Evolutionary conservation across 2,888 invertebrate species (phyloP).

Genomic region (Himalopsyche anomala): DNA sequence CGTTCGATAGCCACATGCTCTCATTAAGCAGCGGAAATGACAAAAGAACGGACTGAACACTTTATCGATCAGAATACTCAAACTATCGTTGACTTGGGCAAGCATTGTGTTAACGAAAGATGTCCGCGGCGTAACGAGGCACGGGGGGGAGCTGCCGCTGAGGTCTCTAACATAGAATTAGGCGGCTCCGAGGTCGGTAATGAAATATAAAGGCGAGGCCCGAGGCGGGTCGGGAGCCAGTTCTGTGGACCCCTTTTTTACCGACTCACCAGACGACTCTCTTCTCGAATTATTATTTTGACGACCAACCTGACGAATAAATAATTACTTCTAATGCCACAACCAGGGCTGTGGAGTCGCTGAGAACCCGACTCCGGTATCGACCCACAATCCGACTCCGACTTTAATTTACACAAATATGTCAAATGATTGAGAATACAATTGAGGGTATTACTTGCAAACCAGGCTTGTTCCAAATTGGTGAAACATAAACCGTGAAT

Average conservation of each 20-base stretch:
- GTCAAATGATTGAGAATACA: too few relatives aligned
- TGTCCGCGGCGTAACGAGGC: constrained; percentile 37
- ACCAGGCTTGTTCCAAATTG: too few relatives aligned
- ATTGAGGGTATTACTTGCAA: too few relatives aligned
- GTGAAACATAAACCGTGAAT: too few relatives aligned
- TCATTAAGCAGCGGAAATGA: too few relatives aligned
- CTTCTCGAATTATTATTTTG: constrained; percentile 36
- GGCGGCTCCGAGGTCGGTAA: constrained; percentile 29
- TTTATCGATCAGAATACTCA: too few relatives aligned
- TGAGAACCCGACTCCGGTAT: too few relatives aligned
- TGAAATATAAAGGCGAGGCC: constrained; percentile 34
- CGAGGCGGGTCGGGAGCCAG: constrained; percentile 28
- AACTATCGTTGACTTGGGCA: background rate
- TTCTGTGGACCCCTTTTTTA: constrained; percentile 39
- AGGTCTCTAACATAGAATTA: constrained; percentile 28
- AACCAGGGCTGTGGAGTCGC: too few relatives aligned
- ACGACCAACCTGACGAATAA: constrained; percentile 17
- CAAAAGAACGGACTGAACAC: too few relatives aligned
- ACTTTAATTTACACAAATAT: too few relatives aligned
- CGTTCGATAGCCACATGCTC: too few relatives aligned
- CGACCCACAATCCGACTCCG: too few relatives aligned
- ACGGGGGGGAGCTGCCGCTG: background rate
- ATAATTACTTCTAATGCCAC: constrained; percentile 16
- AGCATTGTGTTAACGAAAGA: constrained; percentile 6
- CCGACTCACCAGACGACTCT: constrained; percentile 7